Base-by-base conservation (phyloP, 2,888 invertebrate genomes). In the Pharmacophagus antenor region DNA sequence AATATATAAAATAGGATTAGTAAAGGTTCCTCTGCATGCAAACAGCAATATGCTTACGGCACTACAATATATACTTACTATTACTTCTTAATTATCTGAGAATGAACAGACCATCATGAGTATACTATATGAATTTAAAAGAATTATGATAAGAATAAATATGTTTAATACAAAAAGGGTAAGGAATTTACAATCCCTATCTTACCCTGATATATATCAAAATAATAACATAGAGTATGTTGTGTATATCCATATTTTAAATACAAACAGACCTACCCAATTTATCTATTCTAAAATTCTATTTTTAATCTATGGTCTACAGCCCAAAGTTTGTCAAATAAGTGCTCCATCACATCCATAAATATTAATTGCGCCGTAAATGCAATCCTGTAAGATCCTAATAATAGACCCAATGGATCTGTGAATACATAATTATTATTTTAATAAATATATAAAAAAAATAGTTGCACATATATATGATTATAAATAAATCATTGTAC, bases 311-410 rank as follows among this genome's bases (percentile, higher is more conserved):
- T 55, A 55, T 55, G 50, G 27, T 46, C 55, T 55, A 55, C 55
- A 58, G 41, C 37, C 47, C 50, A 50, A 50, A 27, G n/a, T 49
- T 58, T 23, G 41, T 58, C 46, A 52, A 48, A 53, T 41, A 46
- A n/a, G 7, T 42, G 46, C 21, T 46, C 12, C 22, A 21, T 18
- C 27, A 20, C 52, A 41, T 18, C 42, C 48, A 54, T 47, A 27
- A 37, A 41, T 58, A 54, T 49, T 58, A 58, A 58, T 58, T 58
- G 53, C 53, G 42, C 53, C 25, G 25, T 58, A 58, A 58, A 58
- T 58, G 53, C 58, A 58, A 49, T 27, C 42, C 49, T 21, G 27
- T 25, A 25, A 50, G n/a, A 50, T n/a, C 18, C 17, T 54, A 46
- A 44, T 42, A 7, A 54, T 41, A 46, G 17, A 44, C 20, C 44